Percentiles rank a stretch among this genome's conserved stretches.
Conservation (phyloP, 2,113 vertebrate genomes). For the Martes martes region DNA sequence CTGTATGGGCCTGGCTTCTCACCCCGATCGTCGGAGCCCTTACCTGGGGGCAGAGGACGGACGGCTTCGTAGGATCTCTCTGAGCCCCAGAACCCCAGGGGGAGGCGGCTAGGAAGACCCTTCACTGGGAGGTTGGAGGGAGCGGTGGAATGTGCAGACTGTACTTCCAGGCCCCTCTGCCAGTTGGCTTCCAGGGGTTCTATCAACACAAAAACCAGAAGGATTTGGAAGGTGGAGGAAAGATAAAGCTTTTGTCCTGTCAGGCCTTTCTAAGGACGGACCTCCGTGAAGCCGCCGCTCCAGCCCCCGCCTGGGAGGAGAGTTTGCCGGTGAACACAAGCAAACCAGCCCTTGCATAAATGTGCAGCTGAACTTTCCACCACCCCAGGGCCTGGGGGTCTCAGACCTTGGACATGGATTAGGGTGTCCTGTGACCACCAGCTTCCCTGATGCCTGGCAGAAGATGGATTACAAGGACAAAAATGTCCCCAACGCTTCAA, state of each 20-base stretch:
- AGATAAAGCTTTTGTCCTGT: neutral
- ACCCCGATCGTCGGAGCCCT: neutral
- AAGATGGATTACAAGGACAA: neutral
- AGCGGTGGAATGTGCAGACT: fast-evolving
- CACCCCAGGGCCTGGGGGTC: neutral
- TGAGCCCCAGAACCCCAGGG: neutral
- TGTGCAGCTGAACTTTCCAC: fast-evolving
- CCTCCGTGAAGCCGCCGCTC: fast-evolving
- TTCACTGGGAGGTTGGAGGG: fast-evolving
- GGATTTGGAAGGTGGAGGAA: neutral
- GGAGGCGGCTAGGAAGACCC: fast-evolving
- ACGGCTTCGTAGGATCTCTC: neutral
- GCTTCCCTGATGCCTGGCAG: neutral
- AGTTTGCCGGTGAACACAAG: fast-evolving
- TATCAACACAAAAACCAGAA: neutral
- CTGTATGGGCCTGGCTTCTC: no score
- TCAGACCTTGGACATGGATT: no score
- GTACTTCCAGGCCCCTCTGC: neutral
- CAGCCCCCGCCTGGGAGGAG: fast-evolving
- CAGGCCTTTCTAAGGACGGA: neutral
- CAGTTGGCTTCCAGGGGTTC: neutral
- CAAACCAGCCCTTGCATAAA: neutral
- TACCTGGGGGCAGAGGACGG: neutral
- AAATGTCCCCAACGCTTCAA: fast-evolving
- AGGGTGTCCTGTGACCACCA: neutral